These are phyloP conservation scores for Gymnothorax javanicus DNA, from an alignment of 2,797 vertebrate genomes.

Conservation along the genomic window DNA sequence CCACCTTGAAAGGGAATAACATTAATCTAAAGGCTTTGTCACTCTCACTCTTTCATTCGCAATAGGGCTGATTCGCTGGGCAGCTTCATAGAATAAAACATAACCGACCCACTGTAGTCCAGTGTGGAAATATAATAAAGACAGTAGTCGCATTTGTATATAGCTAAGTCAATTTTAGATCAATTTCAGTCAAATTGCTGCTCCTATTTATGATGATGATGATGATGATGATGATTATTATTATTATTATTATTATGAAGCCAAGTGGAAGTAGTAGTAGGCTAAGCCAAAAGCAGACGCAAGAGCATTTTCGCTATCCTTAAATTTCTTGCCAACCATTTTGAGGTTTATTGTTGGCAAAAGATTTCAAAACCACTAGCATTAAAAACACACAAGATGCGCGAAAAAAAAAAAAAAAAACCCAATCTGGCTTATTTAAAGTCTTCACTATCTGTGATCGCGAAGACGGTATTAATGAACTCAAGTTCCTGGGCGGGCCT, in stretches of 20 bases:
- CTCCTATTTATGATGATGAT: no score
- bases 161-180: not conserved
- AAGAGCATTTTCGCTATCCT: not conserved
- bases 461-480: slow-evolving; percentile 53
- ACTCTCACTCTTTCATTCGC: no score
- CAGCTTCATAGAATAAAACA: no score
- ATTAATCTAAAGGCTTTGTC: no score
- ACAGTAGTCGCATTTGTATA: not conserved
- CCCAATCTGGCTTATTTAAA: not conserved
- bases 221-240: no score
- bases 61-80: no score
- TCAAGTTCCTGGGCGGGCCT: slow-evolving; percentile 80
- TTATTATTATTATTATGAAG: no score
- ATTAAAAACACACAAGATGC: no score
- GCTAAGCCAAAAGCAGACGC: not conserved
- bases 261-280: not conserved
- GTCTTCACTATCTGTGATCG: slow-evolving; percentile 42
- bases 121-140: not conserved
- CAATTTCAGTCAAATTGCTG: not conserved
- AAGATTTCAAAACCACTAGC: no score
- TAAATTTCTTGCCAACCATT: not conserved
- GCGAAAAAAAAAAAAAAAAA: not conserved
- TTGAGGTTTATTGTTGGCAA: not conserved
- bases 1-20: no score
- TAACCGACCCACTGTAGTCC: not conserved